These are phyloP conservation scores for Drosophila bunnanda DNA, from an alignment of 2,888 invertebrate species.

Conservation along the genomic window DNA sequence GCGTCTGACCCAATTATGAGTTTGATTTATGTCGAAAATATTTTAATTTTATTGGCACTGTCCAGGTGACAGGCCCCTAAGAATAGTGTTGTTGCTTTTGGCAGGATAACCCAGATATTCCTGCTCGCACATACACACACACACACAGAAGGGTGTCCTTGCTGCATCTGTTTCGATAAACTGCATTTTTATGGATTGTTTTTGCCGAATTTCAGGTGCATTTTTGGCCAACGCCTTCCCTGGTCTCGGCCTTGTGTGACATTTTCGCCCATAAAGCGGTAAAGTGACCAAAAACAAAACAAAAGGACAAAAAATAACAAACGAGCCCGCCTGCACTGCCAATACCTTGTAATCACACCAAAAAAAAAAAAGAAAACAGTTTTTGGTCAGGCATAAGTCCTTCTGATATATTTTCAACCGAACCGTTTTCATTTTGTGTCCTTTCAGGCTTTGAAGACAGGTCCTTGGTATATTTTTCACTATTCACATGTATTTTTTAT, in stretches of 20 bases:
- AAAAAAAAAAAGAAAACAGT: constrained; percentile 16
- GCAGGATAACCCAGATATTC: constrained; percentile 45
- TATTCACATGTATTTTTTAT: not conserved
- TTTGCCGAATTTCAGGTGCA: constrained; percentile 30
- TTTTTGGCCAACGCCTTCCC: constrained; percentile 35
- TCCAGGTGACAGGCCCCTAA: constrained; percentile 15
- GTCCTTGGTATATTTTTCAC: not conserved
- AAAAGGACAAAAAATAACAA: constrained; percentile 1
- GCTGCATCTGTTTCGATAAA: constrained; percentile 51
- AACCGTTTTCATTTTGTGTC: constrained; percentile 12
- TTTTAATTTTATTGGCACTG: constrained; percentile 71
- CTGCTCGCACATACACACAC: constrained; percentile 5
- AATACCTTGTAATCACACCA: constrained; percentile 30
- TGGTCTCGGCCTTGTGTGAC: constrained; percentile 25
- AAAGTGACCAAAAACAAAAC: not conserved
- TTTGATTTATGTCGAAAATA: constrained; percentile 76
- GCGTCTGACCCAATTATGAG: constrained; percentile 69
- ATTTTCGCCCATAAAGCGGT: constrained; percentile 33
- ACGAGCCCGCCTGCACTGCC: constrained; percentile 11
- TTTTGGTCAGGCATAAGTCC: constrained; percentile 46
- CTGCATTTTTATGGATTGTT: constrained; percentile 52
- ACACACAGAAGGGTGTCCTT: constrained; percentile 6
- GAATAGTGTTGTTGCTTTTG: constrained; percentile 19
- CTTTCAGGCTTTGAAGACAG: constrained; percentile 5
- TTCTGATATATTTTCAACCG: constrained; percentile 37